Evolutionary conservation across 2,797 vertebrate genomes (phyloP).

Genomic region (Chromis chromis): DNA sequence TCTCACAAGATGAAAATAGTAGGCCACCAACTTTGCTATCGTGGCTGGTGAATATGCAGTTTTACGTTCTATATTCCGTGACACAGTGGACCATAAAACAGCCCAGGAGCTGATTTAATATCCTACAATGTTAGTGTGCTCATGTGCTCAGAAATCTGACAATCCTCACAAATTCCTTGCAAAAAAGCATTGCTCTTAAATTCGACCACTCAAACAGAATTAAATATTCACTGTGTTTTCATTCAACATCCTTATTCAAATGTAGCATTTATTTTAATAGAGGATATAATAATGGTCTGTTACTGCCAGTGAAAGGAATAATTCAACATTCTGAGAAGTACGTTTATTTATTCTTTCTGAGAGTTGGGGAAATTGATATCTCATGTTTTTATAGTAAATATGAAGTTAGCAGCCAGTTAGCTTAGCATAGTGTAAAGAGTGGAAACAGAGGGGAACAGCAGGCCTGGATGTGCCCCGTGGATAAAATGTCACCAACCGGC

Average conservation of each 20-base stretch:
- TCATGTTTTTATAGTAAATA: background rate
- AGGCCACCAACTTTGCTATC: no score
- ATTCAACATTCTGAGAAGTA: conserved; percentile 1
- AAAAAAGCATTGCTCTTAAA: background rate
- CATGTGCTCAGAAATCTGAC: background rate
- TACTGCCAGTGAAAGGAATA: background rate
- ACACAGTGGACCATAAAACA: no score
- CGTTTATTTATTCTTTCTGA: no score
- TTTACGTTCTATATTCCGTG: no score
- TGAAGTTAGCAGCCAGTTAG: conserved; percentile 3
- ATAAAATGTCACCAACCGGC: no score
- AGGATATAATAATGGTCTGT: background rate
- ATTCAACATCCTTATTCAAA: conserved; percentile 8
- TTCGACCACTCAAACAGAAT: conserved; percentile 7
- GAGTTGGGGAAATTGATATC: background rate
- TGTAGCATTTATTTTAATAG: conserved; percentile 3
- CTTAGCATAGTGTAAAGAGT: conserved; percentile 9
- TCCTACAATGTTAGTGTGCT: background rate
- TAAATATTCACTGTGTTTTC: background rate
- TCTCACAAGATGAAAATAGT: no score
- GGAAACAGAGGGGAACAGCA: background rate
- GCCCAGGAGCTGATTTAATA: background rate
- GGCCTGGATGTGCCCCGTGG: no score
- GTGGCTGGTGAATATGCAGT: no score
- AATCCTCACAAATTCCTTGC: background rate